Evolutionary conservation across 2,888 invertebrate genomes (phyloP), one percentile per base, ranked within the genome.

Genomic region (Chydorus sphaericus): DNA sequence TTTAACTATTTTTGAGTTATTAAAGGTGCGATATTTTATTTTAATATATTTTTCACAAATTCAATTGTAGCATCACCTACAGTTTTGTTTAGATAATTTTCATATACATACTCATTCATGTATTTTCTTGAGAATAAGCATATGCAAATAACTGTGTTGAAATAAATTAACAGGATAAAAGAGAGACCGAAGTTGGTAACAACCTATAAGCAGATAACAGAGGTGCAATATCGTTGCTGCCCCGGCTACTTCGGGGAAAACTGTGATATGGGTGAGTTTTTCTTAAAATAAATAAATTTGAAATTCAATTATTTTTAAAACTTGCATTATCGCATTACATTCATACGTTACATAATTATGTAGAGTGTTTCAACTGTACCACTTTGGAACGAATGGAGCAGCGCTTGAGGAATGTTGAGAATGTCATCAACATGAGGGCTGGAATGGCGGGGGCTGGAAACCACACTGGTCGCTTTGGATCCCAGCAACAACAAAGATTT

Each of bases 361-460:
- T 36, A 57, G 57, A 57, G 54, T 57, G 57, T 16, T 57, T 54
- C 37, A 57, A 57, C 48, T 57, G 57, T 37, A 37, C 57, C 2
- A 57, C 57, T 30, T 30, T 57, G 16, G 48, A 54, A 6, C 7
- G 31, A n/a, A 38, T 57, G 28, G 57, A 57, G 28, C 31, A 28
- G 28, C 55, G 55, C 7, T 14, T 55, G 31, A 30, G 49, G 36
- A 33, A 31, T 28, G 33, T 55, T 10, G 55, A 55, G 28, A 48
- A 48, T 33, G 31, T 31, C 5, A 23, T 55, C 4, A 48, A 49
- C 23, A 31, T 36, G 1, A 20, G 36, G 11, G n/a, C 39, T 39
- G 7, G 18, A n/a, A 23, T 7, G n/a, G 37, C 20, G 3, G 37
- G 33, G 11, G 16, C 30, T n/a, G 52, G 33, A 3, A 26, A 18